Evolutionary conservation across 1,140 invertebrate genomes (phyloP).

Genomic region (Hirudo medicinalis): DNA sequence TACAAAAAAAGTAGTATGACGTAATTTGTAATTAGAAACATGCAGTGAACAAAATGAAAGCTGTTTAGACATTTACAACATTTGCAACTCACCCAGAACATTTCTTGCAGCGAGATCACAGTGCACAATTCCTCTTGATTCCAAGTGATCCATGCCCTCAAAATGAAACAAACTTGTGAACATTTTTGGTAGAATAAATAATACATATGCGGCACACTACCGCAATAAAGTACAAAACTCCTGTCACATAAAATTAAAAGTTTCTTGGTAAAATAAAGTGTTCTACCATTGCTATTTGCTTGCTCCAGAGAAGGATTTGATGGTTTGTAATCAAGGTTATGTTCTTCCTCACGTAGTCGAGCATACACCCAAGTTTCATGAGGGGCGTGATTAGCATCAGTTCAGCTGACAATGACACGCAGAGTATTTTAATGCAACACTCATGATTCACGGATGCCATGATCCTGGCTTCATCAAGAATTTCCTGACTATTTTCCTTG

Average conservation of each 20-base stretch:
- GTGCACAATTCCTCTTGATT: conserved; percentile 83
- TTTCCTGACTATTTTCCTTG: conserved; percentile 74
- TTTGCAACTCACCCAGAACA: conserved; percentile 46
- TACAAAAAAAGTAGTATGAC: too few species aligned
- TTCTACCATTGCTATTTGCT: conserved; percentile 69
- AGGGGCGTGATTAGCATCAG: conserved; percentile 95
- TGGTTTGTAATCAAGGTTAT: conserved; percentile 88
- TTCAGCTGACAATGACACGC: conserved; percentile 84
- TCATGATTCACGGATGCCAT: conserved; percentile 95
- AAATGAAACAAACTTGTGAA: neutral
- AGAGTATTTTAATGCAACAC: conserved; percentile 78
- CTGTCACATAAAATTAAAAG: neutral
- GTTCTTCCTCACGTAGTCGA: conserved; percentile 84
- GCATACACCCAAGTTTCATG: conserved; percentile 85
- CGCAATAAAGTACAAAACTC: neutral
- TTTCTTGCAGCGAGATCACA: conserved; percentile 89
- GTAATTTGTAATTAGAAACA: neutral
- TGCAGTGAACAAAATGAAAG: neutral
- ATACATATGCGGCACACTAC: neutral
- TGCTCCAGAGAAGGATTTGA: conserved; percentile 86
- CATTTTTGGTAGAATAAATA: neutral
- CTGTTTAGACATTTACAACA: too few species aligned
- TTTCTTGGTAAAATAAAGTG: neutral
- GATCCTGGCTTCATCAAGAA: conserved; percentile 87
- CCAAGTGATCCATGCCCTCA: conserved; percentile 81